Percentiles rank a stretch among this genome's conserved stretches.
Evolutionary conservation across 2,888 invertebrate species (phyloP).

Genomic region (Blera fallax): DNA sequence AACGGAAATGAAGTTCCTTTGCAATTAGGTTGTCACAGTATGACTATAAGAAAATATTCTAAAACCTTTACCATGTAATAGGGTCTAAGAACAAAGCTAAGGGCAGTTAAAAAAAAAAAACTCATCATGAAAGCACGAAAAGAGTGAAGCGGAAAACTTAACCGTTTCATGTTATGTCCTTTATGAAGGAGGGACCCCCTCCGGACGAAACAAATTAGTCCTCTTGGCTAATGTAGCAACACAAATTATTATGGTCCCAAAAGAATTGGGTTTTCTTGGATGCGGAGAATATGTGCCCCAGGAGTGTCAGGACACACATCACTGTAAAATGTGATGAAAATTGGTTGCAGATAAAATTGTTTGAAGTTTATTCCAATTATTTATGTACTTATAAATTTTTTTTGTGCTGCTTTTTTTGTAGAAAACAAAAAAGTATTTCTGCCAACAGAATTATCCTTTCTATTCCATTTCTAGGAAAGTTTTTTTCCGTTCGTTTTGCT

Average conservation of each 20-base stretch:
- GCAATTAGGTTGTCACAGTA: constrained; percentile 71
- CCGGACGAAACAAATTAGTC: constrained; percentile 56
- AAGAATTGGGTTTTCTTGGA: not conserved
- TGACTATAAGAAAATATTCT: constrained; percentile 45
- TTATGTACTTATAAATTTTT: not conserved
- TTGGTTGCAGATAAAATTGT: constrained; percentile 71
- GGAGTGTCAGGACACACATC: not conserved
- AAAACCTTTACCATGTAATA: constrained; percentile 53
- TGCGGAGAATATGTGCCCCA: constrained; percentile 23
- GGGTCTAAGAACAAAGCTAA: not conserved
- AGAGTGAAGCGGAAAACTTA: constrained; percentile 46
- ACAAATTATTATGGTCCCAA: constrained; percentile 45
- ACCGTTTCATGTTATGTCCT: constrained; percentile 51
- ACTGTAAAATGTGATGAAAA: constrained; percentile 65
- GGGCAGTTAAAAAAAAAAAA: not conserved
- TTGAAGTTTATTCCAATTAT: constrained; percentile 56
- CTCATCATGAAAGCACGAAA: not conserved
- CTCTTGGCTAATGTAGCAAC: constrained; percentile 59
- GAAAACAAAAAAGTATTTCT: constrained; percentile 25
- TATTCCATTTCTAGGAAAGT: constrained; percentile 26
- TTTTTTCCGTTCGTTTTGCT: constrained; percentile 15
- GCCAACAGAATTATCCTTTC: constrained; percentile 62
- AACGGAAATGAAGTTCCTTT: constrained; percentile 60
- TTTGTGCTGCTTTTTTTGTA: not conserved
- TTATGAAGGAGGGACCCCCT: not conserved